Conservation (phyloP, 2,113 vertebrate genomes). For the Sinocyclocheilus anophthalmus region DNA sequence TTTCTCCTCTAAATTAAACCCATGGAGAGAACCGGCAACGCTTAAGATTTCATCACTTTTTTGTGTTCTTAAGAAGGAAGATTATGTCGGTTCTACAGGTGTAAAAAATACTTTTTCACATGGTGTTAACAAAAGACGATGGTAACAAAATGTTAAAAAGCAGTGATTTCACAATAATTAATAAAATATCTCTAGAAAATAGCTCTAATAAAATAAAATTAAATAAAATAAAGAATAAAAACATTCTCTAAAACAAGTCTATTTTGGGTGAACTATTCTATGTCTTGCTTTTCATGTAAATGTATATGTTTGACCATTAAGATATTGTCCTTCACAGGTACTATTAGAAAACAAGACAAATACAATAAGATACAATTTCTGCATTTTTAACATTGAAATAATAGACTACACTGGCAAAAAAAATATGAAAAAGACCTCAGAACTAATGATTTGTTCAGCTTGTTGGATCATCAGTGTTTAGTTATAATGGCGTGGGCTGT, state of each 20-base stretch:
- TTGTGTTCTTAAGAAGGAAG: constrained; percentile 21
- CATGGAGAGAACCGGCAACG: constrained; percentile 39
- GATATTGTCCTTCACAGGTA: neutral
- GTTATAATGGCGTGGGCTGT: constrained; percentile 41
- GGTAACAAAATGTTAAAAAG: neutral
- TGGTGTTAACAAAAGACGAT: neutral
- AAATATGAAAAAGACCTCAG: neutral
- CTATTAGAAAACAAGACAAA: neutral
- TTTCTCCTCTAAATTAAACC: constrained; percentile 48
- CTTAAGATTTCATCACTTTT: constrained; percentile 34
- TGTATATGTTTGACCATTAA: neutral
- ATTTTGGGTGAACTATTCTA: neutral
- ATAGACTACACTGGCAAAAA: neutral
- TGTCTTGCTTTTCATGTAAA: neutral
- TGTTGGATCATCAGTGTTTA: constrained; percentile 27
- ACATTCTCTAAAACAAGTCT: neutral
- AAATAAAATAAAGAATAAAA: neutral
- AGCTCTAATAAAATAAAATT: neutral
- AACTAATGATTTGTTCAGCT: neutral
- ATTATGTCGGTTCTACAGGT: constrained; percentile 33
- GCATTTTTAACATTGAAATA: neutral
- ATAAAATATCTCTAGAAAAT: neutral
- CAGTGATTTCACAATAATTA: neutral
- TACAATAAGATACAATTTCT: too few relatives aligned
- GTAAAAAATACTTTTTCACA: neutral